Conservation (phyloP, 23 tunicate genomes). For the Oikopleura dioica region DNA sequence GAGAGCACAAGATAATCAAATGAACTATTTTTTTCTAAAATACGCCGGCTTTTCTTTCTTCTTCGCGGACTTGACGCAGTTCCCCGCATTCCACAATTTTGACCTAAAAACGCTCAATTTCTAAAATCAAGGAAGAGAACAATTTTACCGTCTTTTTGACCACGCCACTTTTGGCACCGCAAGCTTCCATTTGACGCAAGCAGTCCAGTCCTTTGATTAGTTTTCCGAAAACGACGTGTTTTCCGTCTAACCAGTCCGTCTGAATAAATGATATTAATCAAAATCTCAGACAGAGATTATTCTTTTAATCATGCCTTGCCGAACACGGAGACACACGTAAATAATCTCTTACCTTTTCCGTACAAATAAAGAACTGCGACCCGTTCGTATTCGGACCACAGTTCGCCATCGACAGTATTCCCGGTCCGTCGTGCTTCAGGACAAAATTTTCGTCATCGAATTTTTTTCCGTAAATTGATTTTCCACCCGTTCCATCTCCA, state of each 20-base stretch:
- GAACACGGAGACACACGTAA: too few relatives aligned
- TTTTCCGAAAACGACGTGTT: slow-evolving; percentile 8
- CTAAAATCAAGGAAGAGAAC: too few relatives aligned
- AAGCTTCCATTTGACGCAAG: slow-evolving; percentile 6
- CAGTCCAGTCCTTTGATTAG: slow-evolving; percentile 3
- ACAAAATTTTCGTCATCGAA: slow-evolving; percentile 92
- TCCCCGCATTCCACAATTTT: slow-evolving; percentile 6
- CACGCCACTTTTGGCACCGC: background rate
- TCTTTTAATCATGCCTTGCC: background rate
- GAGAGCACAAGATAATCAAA: background rate
- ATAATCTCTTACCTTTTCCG: slow-evolving; percentile 50
- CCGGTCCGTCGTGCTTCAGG: slow-evolving; percentile 55
- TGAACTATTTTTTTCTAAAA: background rate
- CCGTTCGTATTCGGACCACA: slow-evolving; percentile 96
- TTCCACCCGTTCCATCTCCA: slow-evolving; percentile 92
- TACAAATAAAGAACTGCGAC: slow-evolving; percentile 66
- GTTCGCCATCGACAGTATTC: slow-evolving; percentile 81
- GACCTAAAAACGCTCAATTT: too few relatives aligned
- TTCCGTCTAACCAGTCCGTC: slow-evolving; percentile 13
- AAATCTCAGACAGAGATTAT: background rate
- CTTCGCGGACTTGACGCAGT: background rate
- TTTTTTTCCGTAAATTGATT: slow-evolving; percentile 78
- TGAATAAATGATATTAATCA: background rate
- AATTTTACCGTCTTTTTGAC: background rate
- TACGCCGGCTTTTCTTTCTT: slow-evolving; percentile 9